Evolutionary conservation across 2,797 vertebrate species (phyloP).

Genomic region (Eulemur coronatus): DNA sequence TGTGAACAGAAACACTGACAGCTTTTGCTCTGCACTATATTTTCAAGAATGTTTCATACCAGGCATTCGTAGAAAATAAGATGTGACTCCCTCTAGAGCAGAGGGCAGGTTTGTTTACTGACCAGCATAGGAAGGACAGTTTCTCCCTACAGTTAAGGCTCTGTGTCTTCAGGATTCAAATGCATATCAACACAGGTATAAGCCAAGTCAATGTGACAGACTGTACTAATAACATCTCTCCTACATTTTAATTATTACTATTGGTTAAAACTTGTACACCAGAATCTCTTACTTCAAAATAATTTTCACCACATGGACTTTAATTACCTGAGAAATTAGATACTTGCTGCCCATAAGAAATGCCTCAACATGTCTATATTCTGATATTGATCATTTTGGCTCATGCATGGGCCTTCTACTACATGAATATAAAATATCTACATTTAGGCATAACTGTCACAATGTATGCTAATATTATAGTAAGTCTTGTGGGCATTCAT

Average conservation of each 20-base stretch:
- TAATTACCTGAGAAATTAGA: background rate
- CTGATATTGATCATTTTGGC: background rate
- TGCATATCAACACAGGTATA: background rate
- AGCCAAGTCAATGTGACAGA: background rate
- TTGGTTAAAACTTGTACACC: background rate
- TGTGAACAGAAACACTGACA: background rate
- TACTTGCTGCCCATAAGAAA: background rate
- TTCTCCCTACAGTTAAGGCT: background rate
- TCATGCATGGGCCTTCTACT: background rate
- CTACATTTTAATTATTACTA: background rate
- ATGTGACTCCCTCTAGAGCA: background rate
- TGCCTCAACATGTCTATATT: background rate
- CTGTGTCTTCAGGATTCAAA: background rate
- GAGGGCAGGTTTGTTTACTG: background rate
- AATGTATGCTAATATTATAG: background rate
- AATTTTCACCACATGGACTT: background rate
- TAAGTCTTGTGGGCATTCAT: background rate
- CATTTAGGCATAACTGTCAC: background rate
- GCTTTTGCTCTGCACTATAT: background rate
- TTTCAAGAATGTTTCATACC: background rate
- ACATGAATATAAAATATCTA: background rate
- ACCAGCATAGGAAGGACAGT: background rate
- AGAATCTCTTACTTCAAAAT: background rate
- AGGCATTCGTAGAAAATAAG: background rate
- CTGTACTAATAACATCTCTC: background rate